Percentiles rank a stretch among this genome's conserved stretches.
Conservation (phyloP, 2,113 vertebrate species). For the Ameiurus melas region DNA sequence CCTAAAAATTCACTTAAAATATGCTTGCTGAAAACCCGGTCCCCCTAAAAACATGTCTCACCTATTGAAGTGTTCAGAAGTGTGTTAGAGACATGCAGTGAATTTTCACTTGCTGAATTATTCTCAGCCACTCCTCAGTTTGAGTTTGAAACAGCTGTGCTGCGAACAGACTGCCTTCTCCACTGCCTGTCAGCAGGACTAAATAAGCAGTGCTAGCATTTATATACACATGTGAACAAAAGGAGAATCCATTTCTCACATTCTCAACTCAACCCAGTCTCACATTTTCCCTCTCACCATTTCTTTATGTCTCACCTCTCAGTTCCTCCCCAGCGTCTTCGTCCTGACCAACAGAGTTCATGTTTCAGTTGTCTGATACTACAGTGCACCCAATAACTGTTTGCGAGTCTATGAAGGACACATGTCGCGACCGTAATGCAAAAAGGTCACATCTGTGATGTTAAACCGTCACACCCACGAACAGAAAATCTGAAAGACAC, state of each 20-base stretch:
- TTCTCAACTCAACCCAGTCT: not conserved
- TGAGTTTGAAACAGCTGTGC: not conserved
- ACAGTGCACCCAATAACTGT: no score
- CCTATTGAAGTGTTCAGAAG: no score
- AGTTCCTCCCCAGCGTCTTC: not conserved
- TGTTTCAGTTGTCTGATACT: not conserved
- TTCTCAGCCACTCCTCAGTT: not conserved
- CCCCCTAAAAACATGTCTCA: no score
- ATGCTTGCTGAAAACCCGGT: no score
- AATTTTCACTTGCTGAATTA: not conserved
- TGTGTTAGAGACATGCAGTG: not conserved
- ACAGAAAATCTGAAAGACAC: no score
- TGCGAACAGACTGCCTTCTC: not conserved
- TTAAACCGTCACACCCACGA: no score
- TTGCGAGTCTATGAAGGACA: not conserved
- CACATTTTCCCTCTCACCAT: not conserved
- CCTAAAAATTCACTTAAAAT: no score
- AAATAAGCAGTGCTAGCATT: not conserved
- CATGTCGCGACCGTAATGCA: not conserved
- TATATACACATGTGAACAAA: not conserved
- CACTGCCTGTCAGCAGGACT: not conserved
- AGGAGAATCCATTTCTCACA: not conserved
- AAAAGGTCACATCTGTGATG: not conserved
- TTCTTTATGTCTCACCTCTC: not conserved
- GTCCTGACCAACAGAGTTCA: not conserved